Evolutionary conservation across 2,888 invertebrate genomes (phyloP).

Genomic region (Drosophila niveifrons): DNA sequence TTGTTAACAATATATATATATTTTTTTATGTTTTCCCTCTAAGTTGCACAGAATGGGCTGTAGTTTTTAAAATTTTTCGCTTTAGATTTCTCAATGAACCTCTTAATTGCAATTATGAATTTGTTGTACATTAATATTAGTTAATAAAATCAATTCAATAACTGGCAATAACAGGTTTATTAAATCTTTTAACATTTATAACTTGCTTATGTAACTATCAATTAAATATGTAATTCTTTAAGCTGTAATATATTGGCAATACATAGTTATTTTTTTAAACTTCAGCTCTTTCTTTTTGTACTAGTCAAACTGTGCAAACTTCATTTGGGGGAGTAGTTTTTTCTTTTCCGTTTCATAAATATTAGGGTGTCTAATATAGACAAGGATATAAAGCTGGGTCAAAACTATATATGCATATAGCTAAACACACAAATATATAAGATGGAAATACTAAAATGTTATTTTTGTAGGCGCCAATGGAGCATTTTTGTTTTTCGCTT

Average conservation of each 20-base stretch:
- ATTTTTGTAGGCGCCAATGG: slow-evolving; percentile 57
- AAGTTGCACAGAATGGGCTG: slow-evolving; percentile 57
- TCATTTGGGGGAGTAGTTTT: slow-evolving; percentile 25
- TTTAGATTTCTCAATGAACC: neutral
- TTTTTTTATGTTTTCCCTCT: slow-evolving; percentile 35
- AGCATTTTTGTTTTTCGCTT: slow-evolving; percentile 49
- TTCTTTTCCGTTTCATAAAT: slow-evolving; percentile 48
- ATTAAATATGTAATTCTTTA: slow-evolving; percentile 21
- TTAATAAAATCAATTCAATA: slow-evolving; percentile 42
- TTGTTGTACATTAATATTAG: slow-evolving; percentile 21
- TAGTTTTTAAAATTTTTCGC: slow-evolving; percentile 4
- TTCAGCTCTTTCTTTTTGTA: slow-evolving; percentile 17
- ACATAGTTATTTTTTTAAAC: slow-evolving; percentile 22
- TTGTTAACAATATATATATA: slow-evolving; percentile 41
- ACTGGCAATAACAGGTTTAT: slow-evolving; percentile 21
- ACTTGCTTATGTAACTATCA: slow-evolving; percentile 40
- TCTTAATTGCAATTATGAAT: slow-evolving; percentile 10
- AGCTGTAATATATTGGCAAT: slow-evolving; percentile 16
- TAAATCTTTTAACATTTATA: slow-evolving; percentile 40
- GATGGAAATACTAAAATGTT: slow-evolving; percentile 48
- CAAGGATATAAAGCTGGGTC: slow-evolving; percentile 72
- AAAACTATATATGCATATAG: slow-evolving; percentile 60
- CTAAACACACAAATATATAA: slow-evolving; percentile 50
- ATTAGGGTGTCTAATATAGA: slow-evolving; percentile 79
- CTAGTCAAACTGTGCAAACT: slow-evolving; percentile 42